phyloP scores from a whole-genome alignment of 2,888 invertebrate genomes.

The Cyclophora punctaria region DNA sequence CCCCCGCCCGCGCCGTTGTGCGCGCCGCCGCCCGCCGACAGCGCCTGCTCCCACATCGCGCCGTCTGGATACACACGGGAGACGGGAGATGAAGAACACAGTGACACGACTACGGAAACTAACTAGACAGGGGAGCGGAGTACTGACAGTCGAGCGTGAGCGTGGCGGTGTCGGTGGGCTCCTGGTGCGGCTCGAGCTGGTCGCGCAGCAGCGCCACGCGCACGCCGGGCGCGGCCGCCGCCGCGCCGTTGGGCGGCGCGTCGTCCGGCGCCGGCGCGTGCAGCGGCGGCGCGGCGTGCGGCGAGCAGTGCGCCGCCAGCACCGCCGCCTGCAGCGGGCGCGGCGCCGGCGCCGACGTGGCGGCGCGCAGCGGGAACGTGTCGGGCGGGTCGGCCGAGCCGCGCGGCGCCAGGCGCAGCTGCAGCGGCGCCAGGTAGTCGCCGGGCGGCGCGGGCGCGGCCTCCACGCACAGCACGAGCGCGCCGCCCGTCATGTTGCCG shows the following conservation, averaged over 20 bases:
- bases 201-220: slow-evolving; percentile 31
- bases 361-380: slow-evolving; percentile 30
- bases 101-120: too few species aligned
- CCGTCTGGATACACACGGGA: slow-evolving; percentile 27
- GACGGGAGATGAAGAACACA: too few species aligned
- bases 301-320: slow-evolving; percentile 10
- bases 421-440: slow-evolving; percentile 47
- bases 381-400: slow-evolving; percentile 44
- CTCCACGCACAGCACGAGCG: slow-evolving; percentile 58
- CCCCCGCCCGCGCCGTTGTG: slow-evolving; percentile 1
- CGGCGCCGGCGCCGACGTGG: slow-evolving; percentile 17
- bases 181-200: slow-evolving; percentile 35
- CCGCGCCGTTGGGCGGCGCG: slow-evolving; percentile 8
- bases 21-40: slow-evolving; percentile 39
- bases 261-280: not conserved
- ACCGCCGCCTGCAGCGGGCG: slow-evolving; percentile 14
- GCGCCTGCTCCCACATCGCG: slow-evolving; percentile 39
- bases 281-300: slow-evolving; percentile 22
- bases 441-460: slow-evolving; percentile 45
- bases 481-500: slow-evolving; percentile 48
- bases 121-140: not conserved
- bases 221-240: slow-evolving; percentile 30
- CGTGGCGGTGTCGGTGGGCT: slow-evolving; percentile 41
- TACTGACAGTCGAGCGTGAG: slow-evolving; percentile 84
- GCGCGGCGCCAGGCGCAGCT: slow-evolving; percentile 47